Evolutionary conservation across 1,140 invertebrate genomes (phyloP).

Genomic region (Hyles vespertilio): DNA sequence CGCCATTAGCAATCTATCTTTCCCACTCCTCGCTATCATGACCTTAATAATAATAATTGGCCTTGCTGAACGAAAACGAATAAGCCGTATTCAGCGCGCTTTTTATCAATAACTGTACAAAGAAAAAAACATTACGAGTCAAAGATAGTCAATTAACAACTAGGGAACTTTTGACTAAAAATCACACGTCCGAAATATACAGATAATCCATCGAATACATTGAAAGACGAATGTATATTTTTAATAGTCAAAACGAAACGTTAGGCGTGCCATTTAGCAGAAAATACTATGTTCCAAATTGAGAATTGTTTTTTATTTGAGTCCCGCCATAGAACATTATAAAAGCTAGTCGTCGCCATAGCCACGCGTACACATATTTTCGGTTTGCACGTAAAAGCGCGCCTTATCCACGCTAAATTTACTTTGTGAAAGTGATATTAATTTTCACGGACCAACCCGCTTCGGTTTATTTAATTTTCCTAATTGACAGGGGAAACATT

Average conservation of each 20-base stretch:
- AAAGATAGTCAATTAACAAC: too few species aligned
- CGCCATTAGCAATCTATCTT: too few species aligned
- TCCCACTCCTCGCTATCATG: too few species aligned
- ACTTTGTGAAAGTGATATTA: conserved; percentile 44
- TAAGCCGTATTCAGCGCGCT: too few species aligned
- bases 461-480: conserved; percentile 51
- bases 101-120: too few species aligned
- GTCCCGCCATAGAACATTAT: conserved; percentile 6
- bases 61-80: too few species aligned
- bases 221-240: conserved; percentile 2
- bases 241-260: not conserved
- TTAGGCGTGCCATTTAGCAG: conserved; percentile 4
- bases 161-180: too few species aligned
- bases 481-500: conserved; percentile 51
- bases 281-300: conserved; percentile 7
- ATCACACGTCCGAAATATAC: too few species aligned
- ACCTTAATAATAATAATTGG: too few species aligned
- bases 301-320: conserved; percentile 5
- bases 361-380: conserved; percentile 13
- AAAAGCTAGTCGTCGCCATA: conserved; percentile 9
- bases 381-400: conserved; percentile 11
- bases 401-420: conserved; percentile 27
- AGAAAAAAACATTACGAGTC: too few species aligned
- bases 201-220: too few species aligned
- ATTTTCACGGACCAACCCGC: conserved; percentile 34